These are phyloP conservation scores for Eclectus roratus DNA, from an alignment of 2,113 vertebrate species.

Conservation along the genomic window DNA sequence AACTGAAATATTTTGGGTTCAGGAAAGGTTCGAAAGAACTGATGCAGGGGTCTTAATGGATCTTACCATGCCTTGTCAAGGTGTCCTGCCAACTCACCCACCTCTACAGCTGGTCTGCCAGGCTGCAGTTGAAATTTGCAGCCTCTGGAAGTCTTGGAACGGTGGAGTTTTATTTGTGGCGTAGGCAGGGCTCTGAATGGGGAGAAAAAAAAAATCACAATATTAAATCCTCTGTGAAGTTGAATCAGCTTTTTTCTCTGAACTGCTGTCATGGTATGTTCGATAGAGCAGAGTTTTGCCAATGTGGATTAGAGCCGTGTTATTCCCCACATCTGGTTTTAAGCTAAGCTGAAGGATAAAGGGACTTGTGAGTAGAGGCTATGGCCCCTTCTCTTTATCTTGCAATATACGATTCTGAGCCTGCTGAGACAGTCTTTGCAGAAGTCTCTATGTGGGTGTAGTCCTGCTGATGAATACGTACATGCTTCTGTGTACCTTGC, in stretches of 20 bases:
- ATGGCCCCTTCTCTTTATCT: neutral
- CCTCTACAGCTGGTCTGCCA: neutral
- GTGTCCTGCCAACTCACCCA: neutral
- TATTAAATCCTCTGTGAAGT: neutral
- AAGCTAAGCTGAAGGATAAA: slow-evolving; percentile 19
- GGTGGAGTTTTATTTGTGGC: neutral
- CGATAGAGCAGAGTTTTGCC: neutral
- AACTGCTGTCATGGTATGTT: neutral
- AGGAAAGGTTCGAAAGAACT: neutral
- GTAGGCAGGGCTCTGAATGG: neutral
- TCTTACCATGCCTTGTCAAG: neutral
- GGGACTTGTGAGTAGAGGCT: neutral
- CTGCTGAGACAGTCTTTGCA: neutral
- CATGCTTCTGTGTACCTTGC: neutral
- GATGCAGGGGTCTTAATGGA: neutral
- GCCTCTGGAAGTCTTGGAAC: neutral
- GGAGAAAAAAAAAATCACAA: neutral
- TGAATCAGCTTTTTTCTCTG: neutral
- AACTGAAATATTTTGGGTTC: neutral
- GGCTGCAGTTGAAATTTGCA: neutral
- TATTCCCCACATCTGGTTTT: neutral
- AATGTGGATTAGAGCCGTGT: neutral
- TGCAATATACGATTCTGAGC: neutral
- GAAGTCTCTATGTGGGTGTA: neutral
- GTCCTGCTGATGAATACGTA: neutral